Evolutionary conservation across 2,113 vertebrate species (phyloP).

Genomic region (Acrocephalus kingi): DNA sequence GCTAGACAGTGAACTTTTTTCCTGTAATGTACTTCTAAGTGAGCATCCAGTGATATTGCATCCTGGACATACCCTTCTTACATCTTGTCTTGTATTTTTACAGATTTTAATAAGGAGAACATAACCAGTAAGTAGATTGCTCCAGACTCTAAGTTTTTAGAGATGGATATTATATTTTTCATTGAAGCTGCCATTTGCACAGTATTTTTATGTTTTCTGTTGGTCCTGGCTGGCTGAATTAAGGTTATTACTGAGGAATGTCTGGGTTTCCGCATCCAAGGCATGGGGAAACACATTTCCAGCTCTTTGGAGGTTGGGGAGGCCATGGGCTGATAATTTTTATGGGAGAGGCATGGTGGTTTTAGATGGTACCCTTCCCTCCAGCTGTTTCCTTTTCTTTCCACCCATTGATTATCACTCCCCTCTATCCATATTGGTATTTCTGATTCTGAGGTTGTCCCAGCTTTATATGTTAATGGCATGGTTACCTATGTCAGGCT

Average conservation of each 20-base stretch:
- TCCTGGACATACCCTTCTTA: not conserved
- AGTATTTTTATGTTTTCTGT: not conserved
- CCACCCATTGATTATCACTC: not conserved
- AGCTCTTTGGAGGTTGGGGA: not conserved
- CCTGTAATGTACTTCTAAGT: not conserved
- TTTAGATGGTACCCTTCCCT: not conserved
- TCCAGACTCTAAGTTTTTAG: not conserved
- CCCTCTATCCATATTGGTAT: not conserved
- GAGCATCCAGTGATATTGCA: not conserved
- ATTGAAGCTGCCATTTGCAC: not conserved
- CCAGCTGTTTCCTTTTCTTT: not conserved
- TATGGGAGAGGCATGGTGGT: not conserved
- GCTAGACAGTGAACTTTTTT: not conserved
- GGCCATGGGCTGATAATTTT: not conserved
- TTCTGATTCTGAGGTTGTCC: not conserved
- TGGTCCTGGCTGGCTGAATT: not conserved
- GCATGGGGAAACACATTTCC: not conserved
- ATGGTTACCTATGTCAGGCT: not conserved
- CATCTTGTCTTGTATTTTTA: slow-evolving; percentile 66
- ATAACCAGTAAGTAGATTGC: slow-evolving; percentile 87
- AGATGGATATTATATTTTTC: not conserved
- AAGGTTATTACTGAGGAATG: not conserved
- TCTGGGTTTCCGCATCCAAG: not conserved
- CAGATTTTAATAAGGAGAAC: slow-evolving; percentile 89
- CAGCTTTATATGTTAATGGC: not conserved